Percentiles rank a stretch among this genome's conserved stretches.
Evolutionary conservation across 2,797 vertebrate species (phyloP).

Genomic region (Chelon labrosus): DNA sequence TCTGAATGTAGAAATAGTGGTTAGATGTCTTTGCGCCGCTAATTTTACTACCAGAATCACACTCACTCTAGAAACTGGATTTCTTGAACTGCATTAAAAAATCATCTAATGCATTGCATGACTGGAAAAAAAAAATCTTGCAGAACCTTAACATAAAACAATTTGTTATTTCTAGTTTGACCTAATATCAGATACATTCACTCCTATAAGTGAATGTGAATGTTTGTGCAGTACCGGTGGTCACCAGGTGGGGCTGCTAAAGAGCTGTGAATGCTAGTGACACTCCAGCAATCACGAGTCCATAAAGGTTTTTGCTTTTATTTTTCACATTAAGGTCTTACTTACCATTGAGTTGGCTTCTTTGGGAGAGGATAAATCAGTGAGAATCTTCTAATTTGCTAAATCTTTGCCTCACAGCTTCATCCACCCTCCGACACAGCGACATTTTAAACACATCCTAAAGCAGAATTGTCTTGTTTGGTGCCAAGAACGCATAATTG

Average conservation of each 20-base stretch:
- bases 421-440: conserved; percentile 20
- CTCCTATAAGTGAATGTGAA: neutral
- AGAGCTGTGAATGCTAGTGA: conserved; percentile 43
- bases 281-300: neutral
- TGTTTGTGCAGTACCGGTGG: conserved; percentile 39
- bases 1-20: neutral
- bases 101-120: neutral
- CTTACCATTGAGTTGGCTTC: conserved; percentile 33
- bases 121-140: neutral
- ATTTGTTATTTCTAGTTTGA: neutral
- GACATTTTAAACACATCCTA: conserved; percentile 23
- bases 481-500: conserved; percentile 5
- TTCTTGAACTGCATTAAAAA: neutral
- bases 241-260: conserved; percentile 64
- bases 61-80: neutral
- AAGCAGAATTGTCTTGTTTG: conserved; percentile 4
- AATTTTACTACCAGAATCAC: neutral
- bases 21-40: neutral
- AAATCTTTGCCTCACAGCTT: conserved; percentile 24
- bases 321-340: conserved; percentile 27
- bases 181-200: neutral
- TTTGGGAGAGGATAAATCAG: conserved; percentile 25
- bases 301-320: neutral
- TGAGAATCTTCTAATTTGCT: conserved; percentile 9
- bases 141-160: neutral